These are phyloP conservation scores for Meganola albula DNA, from an alignment of 2,888 invertebrate genomes.

Conservation along the genomic window DNA sequence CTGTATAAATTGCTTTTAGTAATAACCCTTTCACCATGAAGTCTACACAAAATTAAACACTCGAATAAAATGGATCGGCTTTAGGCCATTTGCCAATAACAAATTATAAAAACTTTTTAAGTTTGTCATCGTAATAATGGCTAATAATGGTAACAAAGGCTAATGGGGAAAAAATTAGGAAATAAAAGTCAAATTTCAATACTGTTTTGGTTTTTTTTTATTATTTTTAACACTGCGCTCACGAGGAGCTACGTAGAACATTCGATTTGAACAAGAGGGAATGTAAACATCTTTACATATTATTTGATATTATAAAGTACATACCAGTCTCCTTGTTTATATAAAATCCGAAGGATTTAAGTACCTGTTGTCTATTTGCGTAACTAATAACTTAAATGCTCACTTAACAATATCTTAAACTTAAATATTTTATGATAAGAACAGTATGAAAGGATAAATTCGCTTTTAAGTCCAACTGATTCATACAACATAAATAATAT, in stretches of 20 bases:
- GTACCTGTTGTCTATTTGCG: slow-evolving; percentile 53
- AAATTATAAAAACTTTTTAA: too few relatives aligned
- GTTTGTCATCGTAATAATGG: too few relatives aligned
- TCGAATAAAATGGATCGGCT: too few relatives aligned
- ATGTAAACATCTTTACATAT: slow-evolving; percentile 61
- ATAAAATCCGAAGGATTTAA: slow-evolving; percentile 66
- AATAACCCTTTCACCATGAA: too few relatives aligned
- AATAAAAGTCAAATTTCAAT: slow-evolving; percentile 63
- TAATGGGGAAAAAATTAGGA: not conserved
- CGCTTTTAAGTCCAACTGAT: slow-evolving; percentile 50
- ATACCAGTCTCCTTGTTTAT: slow-evolving; percentile 72
- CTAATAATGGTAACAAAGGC: too few relatives aligned
- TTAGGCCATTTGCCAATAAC: too few relatives aligned
- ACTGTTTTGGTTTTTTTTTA: slow-evolving; percentile 75
- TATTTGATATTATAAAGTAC: slow-evolving; percentile 59
- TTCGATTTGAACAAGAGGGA: slow-evolving; percentile 53
- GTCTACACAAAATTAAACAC: too few relatives aligned
- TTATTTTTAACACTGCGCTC: slow-evolving; percentile 59
- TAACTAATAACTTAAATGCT: slow-evolving; percentile 73
- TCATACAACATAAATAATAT: not conserved
- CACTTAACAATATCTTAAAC: slow-evolving; percentile 52
- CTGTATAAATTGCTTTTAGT: too few relatives aligned
- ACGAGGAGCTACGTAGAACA: slow-evolving; percentile 44
- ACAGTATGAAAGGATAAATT: slow-evolving; percentile 40
- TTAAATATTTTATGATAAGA: slow-evolving; percentile 41